Conservation (phyloP, 1,140 invertebrate genomes). For the Trichonephila clavata region DNA sequence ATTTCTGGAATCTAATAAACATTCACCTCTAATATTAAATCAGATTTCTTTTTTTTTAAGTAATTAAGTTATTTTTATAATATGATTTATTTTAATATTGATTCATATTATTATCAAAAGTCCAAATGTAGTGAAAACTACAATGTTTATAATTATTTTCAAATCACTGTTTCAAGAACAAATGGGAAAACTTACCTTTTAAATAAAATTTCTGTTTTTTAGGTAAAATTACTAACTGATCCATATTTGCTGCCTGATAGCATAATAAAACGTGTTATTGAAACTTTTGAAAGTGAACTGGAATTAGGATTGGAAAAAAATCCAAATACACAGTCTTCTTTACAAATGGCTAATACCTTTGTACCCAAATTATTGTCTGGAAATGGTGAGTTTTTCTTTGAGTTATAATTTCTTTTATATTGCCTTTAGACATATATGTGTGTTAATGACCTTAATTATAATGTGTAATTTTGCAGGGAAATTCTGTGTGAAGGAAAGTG, state of each 20-base stretch:
- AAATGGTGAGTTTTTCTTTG: constrained; percentile 81
- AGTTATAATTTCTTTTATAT: background rate
- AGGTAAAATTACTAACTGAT: constrained; percentile 78
- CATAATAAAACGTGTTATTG: constrained; percentile 80
- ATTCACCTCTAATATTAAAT: too few species aligned
- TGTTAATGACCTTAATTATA: background rate
- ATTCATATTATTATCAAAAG: background rate
- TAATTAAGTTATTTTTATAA: background rate
- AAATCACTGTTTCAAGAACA: background rate
- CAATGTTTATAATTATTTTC: too few species aligned
- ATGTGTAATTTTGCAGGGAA: constrained; percentile 45
- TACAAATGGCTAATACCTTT: constrained; percentile 87
- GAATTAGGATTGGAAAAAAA: constrained; percentile 83
- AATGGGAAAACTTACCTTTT: background rate
- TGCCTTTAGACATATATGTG: background rate
- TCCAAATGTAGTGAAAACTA: too few species aligned
- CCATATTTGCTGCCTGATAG: constrained; percentile 78
- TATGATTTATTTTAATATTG: background rate
- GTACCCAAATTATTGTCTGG: constrained; percentile 85
- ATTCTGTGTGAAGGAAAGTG: constrained; percentile 44
- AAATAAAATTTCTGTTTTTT: constrained; percentile 43
- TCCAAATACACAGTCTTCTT: constrained; percentile 82
- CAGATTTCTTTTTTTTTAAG: too few species aligned
- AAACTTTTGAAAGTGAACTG: constrained; percentile 82
- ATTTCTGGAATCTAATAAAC: too few species aligned